A percentile compares a stretch with the other conserved stretches of the same genome.
Evolutionary conservation across 2,888 invertebrate species (phyloP).

Genomic region (Metalampra italica): DNA sequence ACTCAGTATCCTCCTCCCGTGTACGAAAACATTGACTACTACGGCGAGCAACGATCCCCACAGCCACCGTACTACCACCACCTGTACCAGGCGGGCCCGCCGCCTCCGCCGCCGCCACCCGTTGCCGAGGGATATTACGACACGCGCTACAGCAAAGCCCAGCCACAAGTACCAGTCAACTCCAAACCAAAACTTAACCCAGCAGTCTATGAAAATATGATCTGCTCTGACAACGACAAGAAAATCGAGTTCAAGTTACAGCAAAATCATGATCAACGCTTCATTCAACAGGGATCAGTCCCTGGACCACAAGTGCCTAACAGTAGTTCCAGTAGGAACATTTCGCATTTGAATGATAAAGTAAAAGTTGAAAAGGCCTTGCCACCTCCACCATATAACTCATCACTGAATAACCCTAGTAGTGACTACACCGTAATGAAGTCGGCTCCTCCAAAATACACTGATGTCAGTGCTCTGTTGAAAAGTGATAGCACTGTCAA

Average conservation of each 20-base stretch:
- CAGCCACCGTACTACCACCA: constrained; percentile 82
- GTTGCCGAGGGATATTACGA: constrained; percentile 71
- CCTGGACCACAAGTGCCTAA: constrained; percentile 69
- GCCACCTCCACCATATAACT: constrained; percentile 67
- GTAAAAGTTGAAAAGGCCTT: constrained; percentile 66
- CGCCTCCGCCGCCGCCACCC: constrained; percentile 62
- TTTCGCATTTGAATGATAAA: constrained; percentile 57
- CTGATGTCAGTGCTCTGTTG: constrained; percentile 62
- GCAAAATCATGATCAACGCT: constrained; percentile 54
- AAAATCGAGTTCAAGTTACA: constrained; percentile 57
- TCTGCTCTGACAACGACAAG: constrained; percentile 64
- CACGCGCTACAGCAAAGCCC: constrained; percentile 84
- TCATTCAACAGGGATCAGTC: constrained; percentile 61
- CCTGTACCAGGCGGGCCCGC: constrained; percentile 61
- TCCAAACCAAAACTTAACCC: constrained; percentile 61
- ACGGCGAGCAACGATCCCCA: constrained; percentile 78
- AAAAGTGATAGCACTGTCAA: constrained; percentile 56
- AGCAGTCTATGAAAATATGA: constrained; percentile 71
- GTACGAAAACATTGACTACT: constrained; percentile 91
- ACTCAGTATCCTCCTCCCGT: constrained; percentile 73
- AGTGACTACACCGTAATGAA: constrained; percentile 73
- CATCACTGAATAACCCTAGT: constrained; percentile 50
- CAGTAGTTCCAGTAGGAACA: constrained; percentile 46
- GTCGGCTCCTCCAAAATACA: constrained; percentile 70
- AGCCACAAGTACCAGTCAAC: constrained; percentile 87